These are phyloP conservation scores for Drosophila silvestris DNA, from an alignment of 2,888 invertebrate species.

Conservation along the genomic window DNA sequence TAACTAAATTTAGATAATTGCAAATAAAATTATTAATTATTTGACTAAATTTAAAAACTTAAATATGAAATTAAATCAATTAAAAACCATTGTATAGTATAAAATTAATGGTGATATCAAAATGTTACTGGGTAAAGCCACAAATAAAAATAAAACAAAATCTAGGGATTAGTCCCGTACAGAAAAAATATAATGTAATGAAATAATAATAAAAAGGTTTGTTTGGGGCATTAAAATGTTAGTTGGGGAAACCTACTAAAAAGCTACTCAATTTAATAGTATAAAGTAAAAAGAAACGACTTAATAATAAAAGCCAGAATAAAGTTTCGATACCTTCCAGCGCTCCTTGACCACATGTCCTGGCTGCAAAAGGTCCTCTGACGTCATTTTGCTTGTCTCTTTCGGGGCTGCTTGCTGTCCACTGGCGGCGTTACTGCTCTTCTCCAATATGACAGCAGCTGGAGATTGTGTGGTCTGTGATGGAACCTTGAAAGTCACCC, in stretches of 20 bases:
- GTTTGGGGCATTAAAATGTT: neutral
- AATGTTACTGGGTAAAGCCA: neutral
- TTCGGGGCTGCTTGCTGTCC: conserved; percentile 36
- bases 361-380: conserved; percentile 96
- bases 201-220: too few relatives aligned
- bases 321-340: conserved; percentile 94
- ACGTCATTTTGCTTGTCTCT: conserved; percentile 89
- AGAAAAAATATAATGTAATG: neutral
- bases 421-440: conserved; percentile 37
- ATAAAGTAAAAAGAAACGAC: neutral
- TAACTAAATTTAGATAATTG: neutral
- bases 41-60: neutral
- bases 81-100: neutral
- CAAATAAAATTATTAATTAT: neutral
- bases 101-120: neutral
- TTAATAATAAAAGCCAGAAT: neutral
- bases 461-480: conserved; percentile 55
- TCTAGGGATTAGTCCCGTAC: neutral
- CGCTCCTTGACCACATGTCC: conserved; percentile 99
- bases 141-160: neutral
- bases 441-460: conserved; percentile 44
- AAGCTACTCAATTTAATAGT: neutral
- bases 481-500: conserved; percentile 82
- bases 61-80: neutral
- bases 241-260: neutral